Conservation (phyloP, 2,113 vertebrate genomes). For the Otocyon megalotis region DNA sequence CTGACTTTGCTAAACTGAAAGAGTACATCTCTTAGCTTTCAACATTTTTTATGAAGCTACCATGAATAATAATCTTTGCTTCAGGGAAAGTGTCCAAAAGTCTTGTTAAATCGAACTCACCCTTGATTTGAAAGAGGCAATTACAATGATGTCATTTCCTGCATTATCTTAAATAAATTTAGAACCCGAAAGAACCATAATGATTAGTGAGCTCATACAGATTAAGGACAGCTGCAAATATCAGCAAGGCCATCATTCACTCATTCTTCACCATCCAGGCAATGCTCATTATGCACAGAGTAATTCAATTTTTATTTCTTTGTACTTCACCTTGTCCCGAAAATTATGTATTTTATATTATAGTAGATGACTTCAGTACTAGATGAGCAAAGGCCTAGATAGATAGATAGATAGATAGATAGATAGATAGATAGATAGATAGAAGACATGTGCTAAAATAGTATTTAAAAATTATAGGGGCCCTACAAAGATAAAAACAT, state of each 20-base stretch:
- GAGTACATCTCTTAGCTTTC: neutral
- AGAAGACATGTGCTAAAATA: neutral
- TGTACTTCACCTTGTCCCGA: neutral
- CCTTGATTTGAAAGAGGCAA: slow-evolving; percentile 13
- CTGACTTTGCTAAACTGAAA: neutral
- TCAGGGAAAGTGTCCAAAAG: slow-evolving; percentile 27
- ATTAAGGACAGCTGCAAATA: neutral
- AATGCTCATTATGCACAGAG: neutral
- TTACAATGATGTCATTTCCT: slow-evolving; percentile 61
- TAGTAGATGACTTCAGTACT: neutral
- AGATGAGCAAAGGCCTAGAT: neutral
- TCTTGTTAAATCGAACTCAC: slow-evolving; percentile 18
- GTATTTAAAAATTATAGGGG: neutral
- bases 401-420: neutral
- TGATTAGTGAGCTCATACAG: neutral
- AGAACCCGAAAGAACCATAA: neutral
- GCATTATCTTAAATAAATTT: slow-evolving; percentile 55
- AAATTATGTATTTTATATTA: neutral
- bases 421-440: neutral
- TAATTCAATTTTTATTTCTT: neutral
- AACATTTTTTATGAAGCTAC: neutral
- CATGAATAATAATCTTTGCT: slow-evolving; percentile 47
- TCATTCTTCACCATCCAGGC: neutral
- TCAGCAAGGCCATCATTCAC: neutral
- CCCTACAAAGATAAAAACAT: neutral